Base-by-base conservation (phyloP, 92 coral and sea anemone species). In the Paragorgia papillata region DNA sequence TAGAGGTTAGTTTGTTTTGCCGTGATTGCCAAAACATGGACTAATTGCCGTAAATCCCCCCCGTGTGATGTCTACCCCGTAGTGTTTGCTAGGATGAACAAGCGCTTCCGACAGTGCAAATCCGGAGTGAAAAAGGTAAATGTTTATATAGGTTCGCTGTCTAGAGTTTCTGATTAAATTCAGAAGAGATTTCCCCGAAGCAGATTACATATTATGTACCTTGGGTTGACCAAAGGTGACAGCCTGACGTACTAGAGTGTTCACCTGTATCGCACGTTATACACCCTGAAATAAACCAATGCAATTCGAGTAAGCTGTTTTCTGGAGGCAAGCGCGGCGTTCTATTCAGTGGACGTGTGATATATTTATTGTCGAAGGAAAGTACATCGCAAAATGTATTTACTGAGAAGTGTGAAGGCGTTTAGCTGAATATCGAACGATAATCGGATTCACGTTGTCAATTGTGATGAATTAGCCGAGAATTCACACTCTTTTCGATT, bases 11-110 rank as follows among this genome's bases (percentile, higher is more conserved):
- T 48, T 68, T 44, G 75, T 68, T 27, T 68, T 68, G 58, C 59
- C 21, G 29, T 28, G 19, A 48, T 44, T 68, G 75, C 57, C 75
- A 68, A 68, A 68, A 44, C 59, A 68, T 68, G 39, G 75, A 0
- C 55, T 46, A 46, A 68, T 68, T 49, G 21, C 39, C 37, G 40
- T 17, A 25, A 48, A 10, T 28, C 75, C 75, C 53, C 15, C 4
- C 4, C 53, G 53, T 15, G 12, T 15, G 15, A 46, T 46, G 53
- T n/a, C 43, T 37, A 6, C 53, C 73, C 73, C 5, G 33, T 9
- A 9, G 51, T 46, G 28, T 46, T 49, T 57, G 7, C 75, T 59
- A 20, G 25, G 58, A 25, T 54, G 50, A 44, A 10, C 58, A 1
- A 24, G 28, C 19, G 75, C 17, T 27, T 49, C 58, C 75, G 40